A percentile compares a stretch with the other conserved stretches of the same genome.
These are phyloP conservation scores for Patella depressa DNA, from an alignment of 2,888 invertebrate genomes.

Conservation along the genomic window DNA sequence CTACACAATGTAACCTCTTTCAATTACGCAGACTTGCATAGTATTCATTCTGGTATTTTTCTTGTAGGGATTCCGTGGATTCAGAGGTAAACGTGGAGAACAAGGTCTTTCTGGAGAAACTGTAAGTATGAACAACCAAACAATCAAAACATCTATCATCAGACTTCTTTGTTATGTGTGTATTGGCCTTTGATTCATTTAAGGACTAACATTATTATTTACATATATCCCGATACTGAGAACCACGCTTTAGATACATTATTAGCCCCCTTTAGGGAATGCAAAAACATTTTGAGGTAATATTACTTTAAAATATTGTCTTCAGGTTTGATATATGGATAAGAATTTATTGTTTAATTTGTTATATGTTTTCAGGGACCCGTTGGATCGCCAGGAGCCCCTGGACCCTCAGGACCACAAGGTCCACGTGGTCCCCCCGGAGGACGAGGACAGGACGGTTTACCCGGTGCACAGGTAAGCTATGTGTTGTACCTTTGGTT, in stretches of 20 bases:
- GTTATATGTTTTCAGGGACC: slow-evolving; percentile 51
- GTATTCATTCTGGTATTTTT: background rate
- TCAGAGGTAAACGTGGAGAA: slow-evolving; percentile 53
- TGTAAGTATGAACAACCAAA: slow-evolving; percentile 36
- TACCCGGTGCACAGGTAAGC: slow-evolving; percentile 51
- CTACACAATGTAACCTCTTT: no score
- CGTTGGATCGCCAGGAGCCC: slow-evolving; percentile 61
- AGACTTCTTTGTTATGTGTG: no score
- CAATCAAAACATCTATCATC: no score
- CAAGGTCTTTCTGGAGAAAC: slow-evolving; percentile 55
- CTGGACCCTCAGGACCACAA: slow-evolving; percentile 50
- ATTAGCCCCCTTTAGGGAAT: no score
- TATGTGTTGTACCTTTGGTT: background rate
- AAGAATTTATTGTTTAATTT: background rate
- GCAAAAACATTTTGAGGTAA: background rate
- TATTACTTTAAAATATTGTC: background rate
- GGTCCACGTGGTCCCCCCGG: slow-evolving; percentile 57
- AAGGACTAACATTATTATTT: no score
- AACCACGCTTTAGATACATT: no score
- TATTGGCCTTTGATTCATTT: no score
- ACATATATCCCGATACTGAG: no score
- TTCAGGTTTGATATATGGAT: background rate
- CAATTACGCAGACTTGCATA: background rate
- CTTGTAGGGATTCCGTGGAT: slow-evolving; percentile 54
- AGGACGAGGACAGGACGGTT: slow-evolving; percentile 55